Percentiles rank a stretch among this genome's conserved stretches.
phyloP scores from a whole-genome alignment of 1,140 invertebrate species.

The Triops longicaudatus region DNA sequence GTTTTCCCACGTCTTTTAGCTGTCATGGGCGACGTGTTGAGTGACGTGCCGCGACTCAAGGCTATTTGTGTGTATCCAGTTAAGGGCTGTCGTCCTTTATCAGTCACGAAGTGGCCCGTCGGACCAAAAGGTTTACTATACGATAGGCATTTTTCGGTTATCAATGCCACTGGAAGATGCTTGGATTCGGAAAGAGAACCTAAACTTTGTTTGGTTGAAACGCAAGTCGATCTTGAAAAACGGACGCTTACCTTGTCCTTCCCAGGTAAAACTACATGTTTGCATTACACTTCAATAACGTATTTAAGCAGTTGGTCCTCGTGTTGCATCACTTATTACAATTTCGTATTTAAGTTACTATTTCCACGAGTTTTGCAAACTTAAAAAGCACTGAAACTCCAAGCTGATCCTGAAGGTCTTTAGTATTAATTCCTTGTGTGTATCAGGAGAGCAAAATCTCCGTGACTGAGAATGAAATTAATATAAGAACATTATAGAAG shows the following conservation, averaged over 20 bases:
- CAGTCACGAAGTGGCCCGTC: constrained; percentile 60
- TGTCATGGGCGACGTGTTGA: background rate
- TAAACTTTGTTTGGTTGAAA: constrained; percentile 63
- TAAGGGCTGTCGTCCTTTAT: constrained; percentile 80
- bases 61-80: constrained; percentile 78
- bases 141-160: constrained; percentile 88
- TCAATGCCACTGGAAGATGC: constrained; percentile 63
- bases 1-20: background rate
- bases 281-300: background rate
- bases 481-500: too few species aligned
- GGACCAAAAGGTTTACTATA: constrained; percentile 66
- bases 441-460: too few species aligned
- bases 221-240: constrained; percentile 54
- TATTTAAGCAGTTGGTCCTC: too few species aligned
- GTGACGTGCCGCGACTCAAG: background rate
- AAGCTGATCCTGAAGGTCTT: too few species aligned
- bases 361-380: too few species aligned
- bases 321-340: too few species aligned
- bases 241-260: constrained; percentile 55
- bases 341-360: too few species aligned
- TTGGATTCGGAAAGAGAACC: constrained; percentile 80
- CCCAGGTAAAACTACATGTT: constrained; percentile 46
- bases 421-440: too few species aligned
- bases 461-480: too few species aligned
- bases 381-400: too few species aligned